phyloP scores from a whole-genome alignment of 1,140 invertebrate genomes.

The Elymnias hypermnestra region DNA sequence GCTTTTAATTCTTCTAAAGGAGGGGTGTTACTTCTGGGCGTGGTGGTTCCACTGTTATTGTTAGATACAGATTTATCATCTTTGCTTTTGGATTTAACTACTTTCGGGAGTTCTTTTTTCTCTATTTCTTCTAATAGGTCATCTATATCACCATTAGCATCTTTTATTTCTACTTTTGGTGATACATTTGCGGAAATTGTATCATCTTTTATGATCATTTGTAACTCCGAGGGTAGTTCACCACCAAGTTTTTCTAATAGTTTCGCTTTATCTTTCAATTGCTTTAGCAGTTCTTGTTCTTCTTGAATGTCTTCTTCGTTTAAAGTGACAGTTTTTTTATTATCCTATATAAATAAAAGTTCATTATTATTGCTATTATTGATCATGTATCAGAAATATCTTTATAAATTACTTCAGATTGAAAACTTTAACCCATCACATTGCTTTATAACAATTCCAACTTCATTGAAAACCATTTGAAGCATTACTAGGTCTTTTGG shows the following conservation, averaged over 20 bases:
- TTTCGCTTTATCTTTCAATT: constrained; percentile 61
- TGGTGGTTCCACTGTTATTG: constrained; percentile 31
- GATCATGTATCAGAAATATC: not conserved
- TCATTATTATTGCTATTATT: not conserved
- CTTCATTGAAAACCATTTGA: constrained; percentile 23
- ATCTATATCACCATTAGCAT: constrained; percentile 48
- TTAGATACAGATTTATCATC: constrained; percentile 26
- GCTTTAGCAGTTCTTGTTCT: constrained; percentile 43
- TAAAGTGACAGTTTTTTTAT: constrained; percentile 20
- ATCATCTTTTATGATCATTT: constrained; percentile 55
- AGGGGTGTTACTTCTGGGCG: constrained; percentile 39
- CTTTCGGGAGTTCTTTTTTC: constrained; percentile 59
- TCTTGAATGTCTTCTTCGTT: constrained; percentile 53
- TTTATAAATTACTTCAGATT: constrained; percentile 25
- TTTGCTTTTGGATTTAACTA: constrained; percentile 33
- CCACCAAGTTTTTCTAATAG: constrained; percentile 61
- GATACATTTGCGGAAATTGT: constrained; percentile 27
- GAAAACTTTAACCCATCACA: constrained; percentile 37
- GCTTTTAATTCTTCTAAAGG: constrained; percentile 40
- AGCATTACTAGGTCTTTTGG: constrained; percentile 22
- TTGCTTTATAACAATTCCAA: constrained; percentile 38
- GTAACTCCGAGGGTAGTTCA: constrained; percentile 52
- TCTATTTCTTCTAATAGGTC: constrained; percentile 64
- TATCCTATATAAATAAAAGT: constrained; percentile 14
- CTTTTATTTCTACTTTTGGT: constrained; percentile 25